These are phyloP conservation scores for Sphecodes monilicornis DNA, from an alignment of 2,888 invertebrate genomes.

Conservation along the genomic window DNA sequence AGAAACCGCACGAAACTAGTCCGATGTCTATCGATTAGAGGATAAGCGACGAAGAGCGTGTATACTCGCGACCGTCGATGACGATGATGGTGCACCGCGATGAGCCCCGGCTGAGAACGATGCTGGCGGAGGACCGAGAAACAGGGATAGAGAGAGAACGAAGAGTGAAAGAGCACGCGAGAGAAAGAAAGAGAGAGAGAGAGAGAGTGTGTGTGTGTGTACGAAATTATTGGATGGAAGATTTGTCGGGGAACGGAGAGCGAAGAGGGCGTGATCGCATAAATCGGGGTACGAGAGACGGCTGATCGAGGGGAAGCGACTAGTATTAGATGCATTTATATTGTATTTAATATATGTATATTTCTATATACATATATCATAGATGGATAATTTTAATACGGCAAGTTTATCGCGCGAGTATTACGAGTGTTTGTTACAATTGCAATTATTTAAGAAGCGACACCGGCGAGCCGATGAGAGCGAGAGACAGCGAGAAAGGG, in stretches of 20 bases:
- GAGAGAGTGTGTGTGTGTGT: not conserved
- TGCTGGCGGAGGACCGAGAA: not conserved
- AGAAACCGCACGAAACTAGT: not conserved
- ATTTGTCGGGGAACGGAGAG: conserved; percentile 7
- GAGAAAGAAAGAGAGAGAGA: not conserved
- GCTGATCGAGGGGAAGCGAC: conserved; percentile 66
- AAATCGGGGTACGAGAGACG: conserved; percentile 35
- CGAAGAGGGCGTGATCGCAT: not conserved
- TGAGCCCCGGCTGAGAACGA: conserved; percentile 21
- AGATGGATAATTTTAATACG: conserved; percentile 74
- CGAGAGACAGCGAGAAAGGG: conserved; percentile 32
- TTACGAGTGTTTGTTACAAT: conserved; percentile 73
- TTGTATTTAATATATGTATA: conserved; percentile 61
- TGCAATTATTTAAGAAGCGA: conserved; percentile 67
- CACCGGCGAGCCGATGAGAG: conserved; percentile 33
- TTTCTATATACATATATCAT: conserved; percentile 66
- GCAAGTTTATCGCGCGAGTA: conserved; percentile 76
- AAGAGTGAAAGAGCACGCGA: not conserved
- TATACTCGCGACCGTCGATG: not conserved
- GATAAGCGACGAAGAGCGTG: not conserved
- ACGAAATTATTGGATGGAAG: not conserved
- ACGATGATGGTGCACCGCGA: conserved; percentile 10
- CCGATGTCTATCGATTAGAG: not conserved
- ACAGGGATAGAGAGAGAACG: not conserved
- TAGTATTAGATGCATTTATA: conserved; percentile 81